Conservation (phyloP, 2,113 vertebrate species). For the Pangasianodon gigas region DNA sequence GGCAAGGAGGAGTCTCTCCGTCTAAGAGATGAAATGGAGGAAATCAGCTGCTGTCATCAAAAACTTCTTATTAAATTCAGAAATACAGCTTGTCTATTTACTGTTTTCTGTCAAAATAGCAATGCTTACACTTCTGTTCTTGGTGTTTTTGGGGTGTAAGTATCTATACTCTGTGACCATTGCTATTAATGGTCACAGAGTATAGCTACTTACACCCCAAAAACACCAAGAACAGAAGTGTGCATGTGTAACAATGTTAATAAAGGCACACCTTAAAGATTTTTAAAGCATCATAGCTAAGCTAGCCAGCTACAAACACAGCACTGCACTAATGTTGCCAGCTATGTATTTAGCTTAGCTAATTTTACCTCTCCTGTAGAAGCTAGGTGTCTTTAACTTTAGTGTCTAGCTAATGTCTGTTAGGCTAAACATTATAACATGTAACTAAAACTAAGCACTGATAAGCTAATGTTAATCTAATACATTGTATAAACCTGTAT, state of each 20-base stretch:
- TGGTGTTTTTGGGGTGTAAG: too few relatives aligned
- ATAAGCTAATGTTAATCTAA: background rate
- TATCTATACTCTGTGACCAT: too few relatives aligned
- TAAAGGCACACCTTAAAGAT: background rate
- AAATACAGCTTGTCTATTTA: background rate
- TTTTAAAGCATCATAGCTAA: background rate
- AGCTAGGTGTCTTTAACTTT: background rate
- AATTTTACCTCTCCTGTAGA: background rate
- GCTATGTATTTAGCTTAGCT: background rate
- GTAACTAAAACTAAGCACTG: background rate
- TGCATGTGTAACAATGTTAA: background rate
- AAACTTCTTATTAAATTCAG: background rate
- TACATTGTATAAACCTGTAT: background rate
- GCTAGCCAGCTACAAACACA: background rate
- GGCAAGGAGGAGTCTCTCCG: background rate
- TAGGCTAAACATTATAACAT: background rate
- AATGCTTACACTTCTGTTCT: background rate
- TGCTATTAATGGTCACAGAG: background rate
- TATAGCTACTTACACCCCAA: background rate
- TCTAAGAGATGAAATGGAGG: constrained; percentile 12
- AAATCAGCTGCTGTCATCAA: background rate
- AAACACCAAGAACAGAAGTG: background rate
- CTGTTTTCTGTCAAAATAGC: background rate
- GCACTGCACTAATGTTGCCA: background rate
- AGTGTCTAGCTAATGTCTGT: background rate